phyloP scores from a whole-genome alignment of 2,113 vertebrate species.

The Microtus richardsoni region DNA sequence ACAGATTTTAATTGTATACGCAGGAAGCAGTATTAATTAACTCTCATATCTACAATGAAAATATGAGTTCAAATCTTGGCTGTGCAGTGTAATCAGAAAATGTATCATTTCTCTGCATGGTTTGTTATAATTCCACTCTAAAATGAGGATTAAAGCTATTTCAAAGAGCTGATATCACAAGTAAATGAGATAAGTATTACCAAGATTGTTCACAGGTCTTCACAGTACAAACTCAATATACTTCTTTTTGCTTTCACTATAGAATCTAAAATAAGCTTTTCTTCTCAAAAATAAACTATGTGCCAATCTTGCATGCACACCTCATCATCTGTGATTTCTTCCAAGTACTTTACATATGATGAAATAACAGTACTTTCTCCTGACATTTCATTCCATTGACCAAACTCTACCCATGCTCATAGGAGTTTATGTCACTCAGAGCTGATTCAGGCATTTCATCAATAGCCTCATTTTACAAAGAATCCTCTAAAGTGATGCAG shows the following conservation, averaged over 20 bases:
- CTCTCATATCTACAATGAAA: background rate
- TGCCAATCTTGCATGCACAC: background rate
- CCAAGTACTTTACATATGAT: background rate
- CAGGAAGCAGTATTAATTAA: background rate
- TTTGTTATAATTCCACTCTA: background rate
- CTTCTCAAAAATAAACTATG: background rate
- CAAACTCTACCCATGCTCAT: background rate
- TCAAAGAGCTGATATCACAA: background rate
- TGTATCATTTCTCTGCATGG: background rate
- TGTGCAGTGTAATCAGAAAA: background rate
- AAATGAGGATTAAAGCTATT: conserved; percentile 14
- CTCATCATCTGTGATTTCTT: background rate
- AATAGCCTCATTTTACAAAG: background rate
- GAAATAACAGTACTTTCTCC: background rate
- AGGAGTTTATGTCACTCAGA: background rate
- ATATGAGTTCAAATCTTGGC: background rate
- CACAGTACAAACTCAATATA: background rate
- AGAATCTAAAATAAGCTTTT: background rate
- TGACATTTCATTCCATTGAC: background rate
- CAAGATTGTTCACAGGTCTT: background rate
- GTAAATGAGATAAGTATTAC: background rate
- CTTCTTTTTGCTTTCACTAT: background rate
- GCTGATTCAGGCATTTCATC: too few relatives aligned
- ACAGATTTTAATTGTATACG: background rate
- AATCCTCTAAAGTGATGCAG: background rate